Evolutionary conservation across 2,888 invertebrate genomes (phyloP), one percentile per base, ranked within the genome.

Genomic region (Cataglyphis rosenhaueri): DNA sequence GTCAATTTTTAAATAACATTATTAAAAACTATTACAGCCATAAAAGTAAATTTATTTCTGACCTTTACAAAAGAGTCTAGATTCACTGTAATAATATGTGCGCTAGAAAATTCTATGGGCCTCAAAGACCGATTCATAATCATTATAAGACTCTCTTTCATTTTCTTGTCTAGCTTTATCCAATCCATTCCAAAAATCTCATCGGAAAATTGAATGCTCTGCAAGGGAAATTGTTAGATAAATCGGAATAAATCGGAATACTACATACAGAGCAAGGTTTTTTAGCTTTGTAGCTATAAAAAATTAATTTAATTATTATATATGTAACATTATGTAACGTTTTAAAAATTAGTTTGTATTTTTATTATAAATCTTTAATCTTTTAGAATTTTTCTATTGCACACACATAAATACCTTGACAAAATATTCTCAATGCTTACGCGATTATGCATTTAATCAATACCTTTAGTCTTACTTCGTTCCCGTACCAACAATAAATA

Each of bases 401-500:
- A 21, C 86, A 21, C 86, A 52, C 88, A 91, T 35, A 57, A 15
- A 21, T n/a, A 66, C 3, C 18, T 66, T 29, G 21, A 70, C 12
- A 29, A 48, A 48, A 68, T 0, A 12, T 5, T 10, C n/a, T 68
- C 18, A 18, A 64, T 21, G n/a, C 48, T 8, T 52, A 52, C 21
- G 15, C 15, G 9, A 70, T 66, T 68, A n/a, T 48, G n/a, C n/a
- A 66, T 0, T 29, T 32, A 62, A 32, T 62, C 12, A 25, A 0
- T 44, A 90, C 90, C 87, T 88, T 88, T 12, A 91, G 29, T 55
- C 78, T 89, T 2, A 90, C 41, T 52, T 85, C 83, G 29, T 90
- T 86, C 0, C 91, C 90, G 25, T 85, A 86, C 91, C 91, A 90
- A 38, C 88, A 91, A 61, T 90, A 91, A 10, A 89, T 68, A 35